A percentile compares a stretch with the other conserved stretches of the same genome.
These are phyloP conservation scores for Smittia aterrima DNA, from an alignment of 2,888 invertebrate genomes.

Conservation along the genomic window DNA sequence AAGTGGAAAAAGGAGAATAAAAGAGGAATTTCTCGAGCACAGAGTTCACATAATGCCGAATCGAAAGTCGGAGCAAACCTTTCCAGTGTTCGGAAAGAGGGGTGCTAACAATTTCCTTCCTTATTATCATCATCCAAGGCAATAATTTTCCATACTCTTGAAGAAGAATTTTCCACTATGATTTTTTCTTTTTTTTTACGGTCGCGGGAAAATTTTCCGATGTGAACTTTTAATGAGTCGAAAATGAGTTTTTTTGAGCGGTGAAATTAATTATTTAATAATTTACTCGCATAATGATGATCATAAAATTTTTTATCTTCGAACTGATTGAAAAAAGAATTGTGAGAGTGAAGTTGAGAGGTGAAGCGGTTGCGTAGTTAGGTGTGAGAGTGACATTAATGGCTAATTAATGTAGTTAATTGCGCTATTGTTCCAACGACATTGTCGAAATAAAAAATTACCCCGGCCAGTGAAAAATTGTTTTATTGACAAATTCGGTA, in stretches of 20 bases:
- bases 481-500: neutral
- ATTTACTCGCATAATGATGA: neutral
- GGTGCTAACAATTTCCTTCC: constrained; percentile 41
- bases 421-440: neutral
- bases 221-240: too few relatives aligned
- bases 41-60: neutral
- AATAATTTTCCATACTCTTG: constrained; percentile 17
- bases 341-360: neutral
- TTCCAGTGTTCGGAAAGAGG: constrained; percentile 8
- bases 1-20: neutral
- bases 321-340: neutral
- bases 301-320: neutral
- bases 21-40: neutral
- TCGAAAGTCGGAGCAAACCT: neutral
- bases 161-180: too few relatives aligned
- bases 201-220: neutral
- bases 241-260: too few relatives aligned
- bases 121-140: constrained; percentile 31
- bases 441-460: neutral
- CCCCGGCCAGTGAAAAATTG: neutral
- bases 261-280: neutral
- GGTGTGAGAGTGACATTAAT: neutral
- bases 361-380: neutral
- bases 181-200: neutral
- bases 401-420: neutral